Percentiles rank a stretch among this genome's conserved stretches.
Conservation (phyloP, 1,140 invertebrate genomes). For the Yoshiicerus persimilis region DNA sequence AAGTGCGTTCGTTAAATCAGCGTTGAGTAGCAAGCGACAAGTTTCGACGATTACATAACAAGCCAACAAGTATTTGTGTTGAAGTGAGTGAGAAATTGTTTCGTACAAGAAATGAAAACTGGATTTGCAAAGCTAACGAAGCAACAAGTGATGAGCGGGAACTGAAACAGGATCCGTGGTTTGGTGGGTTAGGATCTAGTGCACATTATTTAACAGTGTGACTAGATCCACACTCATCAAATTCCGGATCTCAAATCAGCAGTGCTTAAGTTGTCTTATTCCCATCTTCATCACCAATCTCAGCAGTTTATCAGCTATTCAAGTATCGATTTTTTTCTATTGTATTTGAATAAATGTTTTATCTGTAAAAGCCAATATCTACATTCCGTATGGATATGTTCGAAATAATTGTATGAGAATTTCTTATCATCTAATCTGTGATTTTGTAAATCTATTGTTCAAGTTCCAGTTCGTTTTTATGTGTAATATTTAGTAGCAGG, state of each 20-base stretch:
- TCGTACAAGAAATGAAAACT: not conserved
- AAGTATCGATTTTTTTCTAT: not conserved
- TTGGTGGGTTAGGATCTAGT: slow-evolving; percentile 75
- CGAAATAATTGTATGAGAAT: too few species aligned
- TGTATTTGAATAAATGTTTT: not conserved
- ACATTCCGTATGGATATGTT: too few species aligned
- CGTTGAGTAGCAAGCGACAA: not conserved
- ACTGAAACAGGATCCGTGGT: slow-evolving; percentile 35
- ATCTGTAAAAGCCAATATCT: not conserved
- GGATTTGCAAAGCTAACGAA: not conserved
- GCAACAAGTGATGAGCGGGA: slow-evolving; percentile 11
- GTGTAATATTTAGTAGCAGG: not conserved
- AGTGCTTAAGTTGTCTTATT: not conserved
- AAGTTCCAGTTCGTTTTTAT: not conserved
- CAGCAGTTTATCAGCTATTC: too few species aligned
- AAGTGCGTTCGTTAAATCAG: not conserved
- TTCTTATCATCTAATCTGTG: too few species aligned
- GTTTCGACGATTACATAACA: not conserved
- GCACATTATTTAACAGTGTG: slow-evolving; percentile 63
- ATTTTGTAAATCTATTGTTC: too few species aligned
- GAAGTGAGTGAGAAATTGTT: not conserved
- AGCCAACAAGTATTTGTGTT: not conserved
- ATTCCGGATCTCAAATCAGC: slow-evolving; percentile 29
- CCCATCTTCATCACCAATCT: not conserved
- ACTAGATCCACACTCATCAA: slow-evolving; percentile 86